These are phyloP conservation scores for Poeciliopsis gracilis DNA, from an alignment of 2,797 vertebrate genomes.

Conservation along the genomic window DNA sequence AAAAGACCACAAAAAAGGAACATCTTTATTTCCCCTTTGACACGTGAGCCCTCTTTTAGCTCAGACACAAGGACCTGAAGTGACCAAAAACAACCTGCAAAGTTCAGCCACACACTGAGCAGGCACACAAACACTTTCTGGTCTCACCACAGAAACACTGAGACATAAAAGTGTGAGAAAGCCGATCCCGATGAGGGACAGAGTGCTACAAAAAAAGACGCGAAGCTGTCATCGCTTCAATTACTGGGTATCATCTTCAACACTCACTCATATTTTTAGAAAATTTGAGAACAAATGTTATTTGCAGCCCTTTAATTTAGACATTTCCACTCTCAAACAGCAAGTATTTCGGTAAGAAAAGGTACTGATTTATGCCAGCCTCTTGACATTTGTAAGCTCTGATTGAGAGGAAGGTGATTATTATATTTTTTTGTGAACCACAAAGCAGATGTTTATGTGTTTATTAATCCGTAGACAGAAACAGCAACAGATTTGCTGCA, in stretches of 20 bases:
- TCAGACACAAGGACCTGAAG: constrained; percentile 38
- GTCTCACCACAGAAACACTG: constrained; percentile 30
- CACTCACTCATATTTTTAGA: constrained; percentile 23
- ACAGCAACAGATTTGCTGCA: constrained; percentile 1
- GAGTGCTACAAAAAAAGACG: constrained; percentile 30
- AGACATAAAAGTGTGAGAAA: constrained; percentile 31
- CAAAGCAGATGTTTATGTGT: not conserved
- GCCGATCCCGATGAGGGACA: not conserved
- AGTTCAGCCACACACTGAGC: constrained; percentile 11
- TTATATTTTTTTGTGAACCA: not conserved
- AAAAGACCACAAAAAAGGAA: constrained; percentile 58
- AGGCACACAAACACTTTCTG: constrained; percentile 8
- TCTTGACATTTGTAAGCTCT: constrained; percentile 3
- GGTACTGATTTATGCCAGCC: constrained; percentile 7
- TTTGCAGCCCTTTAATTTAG: constrained; percentile 13
- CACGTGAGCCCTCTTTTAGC: constrained; percentile 55
- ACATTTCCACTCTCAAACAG: not conserved
- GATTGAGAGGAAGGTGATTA: not conserved
- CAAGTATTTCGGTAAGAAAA: not conserved
- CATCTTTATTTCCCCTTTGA: constrained; percentile 70
- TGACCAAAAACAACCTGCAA: constrained; percentile 44
- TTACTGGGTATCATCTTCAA: constrained; percentile 26
- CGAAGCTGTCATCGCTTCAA: constrained; percentile 5
- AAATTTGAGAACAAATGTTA: constrained; percentile 18
- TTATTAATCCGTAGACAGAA: not conserved